Evolutionary conservation across 1,140 invertebrate genomes (phyloP), one percentile per base, ranked within the genome.

Genomic region (Mylabris phalerata): DNA sequence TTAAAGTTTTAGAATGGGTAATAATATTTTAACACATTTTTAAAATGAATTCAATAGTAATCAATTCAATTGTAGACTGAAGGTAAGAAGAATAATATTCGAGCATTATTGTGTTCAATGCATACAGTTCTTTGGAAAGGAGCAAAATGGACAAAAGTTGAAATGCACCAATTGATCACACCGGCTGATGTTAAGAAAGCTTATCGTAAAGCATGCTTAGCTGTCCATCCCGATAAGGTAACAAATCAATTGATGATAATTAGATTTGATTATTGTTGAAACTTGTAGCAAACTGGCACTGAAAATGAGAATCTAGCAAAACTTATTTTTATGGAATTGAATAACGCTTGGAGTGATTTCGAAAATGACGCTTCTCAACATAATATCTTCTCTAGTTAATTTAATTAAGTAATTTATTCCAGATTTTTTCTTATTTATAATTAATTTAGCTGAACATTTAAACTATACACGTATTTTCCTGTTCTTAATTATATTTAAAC

Each of bases 191-290:
- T 98, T 9, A 99, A 98, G 75, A 97, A 97, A 71, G 83, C 87
- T 40, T 99, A 99, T 75, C 80, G 94, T 41, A 93, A 91, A 73
- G 97, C 97, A 19, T 98, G 95, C 67, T 79, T 99, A 9, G 90
- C 93, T 48, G 93, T 98, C 32, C 97, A 99, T 82, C 97, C 98
- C 0, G 98, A 99, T 73, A 99, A 99, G 84, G 94, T 96, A 78
- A 72, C 62, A 59, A 50, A 54, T 9, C 25, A 10, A 38, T 39
- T 50, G 10, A 5, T 9, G 4, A 47, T 40, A 45, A 25, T 11
- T 46, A 9, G 11, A 50, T 32, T 51, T 25, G 40, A 52, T 27
- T 51, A 64, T 62, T 48, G 44, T 56, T 64, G 61, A 24, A 26
- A 45, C 62, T 82, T 84, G n/a, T 76, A 94, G 92, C 89, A 93